A percentile compares a stretch with the other conserved stretches of the same genome.
Evolutionary conservation across 2,888 invertebrate species (phyloP).

Genomic region (Parnassius apollo): DNA sequence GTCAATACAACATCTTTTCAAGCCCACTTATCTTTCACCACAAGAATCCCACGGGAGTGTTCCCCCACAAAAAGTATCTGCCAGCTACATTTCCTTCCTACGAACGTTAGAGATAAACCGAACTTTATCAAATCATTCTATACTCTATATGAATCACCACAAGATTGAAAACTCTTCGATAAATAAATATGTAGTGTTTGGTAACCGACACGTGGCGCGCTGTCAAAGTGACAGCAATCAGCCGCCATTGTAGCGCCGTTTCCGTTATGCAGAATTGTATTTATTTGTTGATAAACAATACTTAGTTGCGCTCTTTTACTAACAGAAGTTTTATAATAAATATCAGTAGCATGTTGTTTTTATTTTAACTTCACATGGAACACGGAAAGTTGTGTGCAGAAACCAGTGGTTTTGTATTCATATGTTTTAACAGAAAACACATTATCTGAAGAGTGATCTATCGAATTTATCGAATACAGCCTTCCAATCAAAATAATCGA

Average conservation of each 20-base stretch:
- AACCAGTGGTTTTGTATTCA: too few relatives aligned
- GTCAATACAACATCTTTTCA: slow-evolving; percentile 29
- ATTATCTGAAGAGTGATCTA: too few relatives aligned
- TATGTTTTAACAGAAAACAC: too few relatives aligned
- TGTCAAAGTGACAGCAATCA: slow-evolving; percentile 41
- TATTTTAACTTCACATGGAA: too few relatives aligned
- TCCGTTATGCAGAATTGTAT: slow-evolving; percentile 13
- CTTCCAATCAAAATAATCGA: too few relatives aligned
- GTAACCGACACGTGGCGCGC: slow-evolving; percentile 32
- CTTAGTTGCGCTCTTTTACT: too few relatives aligned
- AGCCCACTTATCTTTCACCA: slow-evolving; percentile 37
- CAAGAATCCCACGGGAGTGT: slow-evolving; percentile 33
- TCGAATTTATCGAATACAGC: too few relatives aligned
- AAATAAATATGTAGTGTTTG: slow-evolving; percentile 3
- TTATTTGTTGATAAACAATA: not conserved
- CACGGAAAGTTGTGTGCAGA: too few relatives aligned
- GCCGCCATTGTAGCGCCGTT: slow-evolving; percentile 37
- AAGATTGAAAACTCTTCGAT: slow-evolving; percentile 1
- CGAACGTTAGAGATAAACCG: slow-evolving; percentile 18
- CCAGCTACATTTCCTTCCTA: slow-evolving; percentile 30
- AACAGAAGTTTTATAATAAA: too few relatives aligned
- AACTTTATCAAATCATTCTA: slow-evolving; percentile 5
- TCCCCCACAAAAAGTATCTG: slow-evolving; percentile 24
- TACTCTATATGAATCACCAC: slow-evolving; percentile 2
- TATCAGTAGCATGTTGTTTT: too few relatives aligned